Percentiles rank a stretch among this genome's conserved stretches.
Conservation (phyloP, 1,140 invertebrate genomes). For the Dendroctonus valens region DNA sequence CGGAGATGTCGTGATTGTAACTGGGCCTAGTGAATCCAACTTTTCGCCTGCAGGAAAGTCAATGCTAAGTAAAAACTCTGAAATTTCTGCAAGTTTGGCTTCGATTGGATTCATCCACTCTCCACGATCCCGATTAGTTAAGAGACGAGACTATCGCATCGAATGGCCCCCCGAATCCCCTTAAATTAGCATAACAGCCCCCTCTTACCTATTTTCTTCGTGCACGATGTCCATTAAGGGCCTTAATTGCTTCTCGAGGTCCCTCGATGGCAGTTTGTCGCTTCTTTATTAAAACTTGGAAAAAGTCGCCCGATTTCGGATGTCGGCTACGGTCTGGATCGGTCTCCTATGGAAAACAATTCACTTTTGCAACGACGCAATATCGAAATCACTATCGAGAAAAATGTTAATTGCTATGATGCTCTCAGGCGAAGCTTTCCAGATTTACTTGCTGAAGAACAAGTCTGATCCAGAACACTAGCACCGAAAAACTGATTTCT, state of each 20-base stretch:
- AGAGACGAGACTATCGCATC: constrained; percentile 26
- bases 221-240: constrained; percentile 43
- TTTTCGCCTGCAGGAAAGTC: not conserved
- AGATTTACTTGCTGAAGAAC: too few relatives aligned
- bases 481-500: too few relatives aligned
- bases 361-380: not conserved
- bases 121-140: constrained; percentile 24
- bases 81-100: too few relatives aligned
- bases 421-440: too few relatives aligned
- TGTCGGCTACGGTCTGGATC: constrained; percentile 11
- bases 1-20: constrained; percentile 4
- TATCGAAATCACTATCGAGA: not conserved
- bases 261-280: constrained; percentile 33
- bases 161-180: constrained; percentile 17
- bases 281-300: constrained; percentile 39
- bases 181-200: constrained; percentile 33
- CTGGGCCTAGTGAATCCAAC: constrained; percentile 17
- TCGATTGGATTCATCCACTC: not conserved
- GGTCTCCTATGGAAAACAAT: constrained; percentile 22
- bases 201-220: constrained; percentile 45
- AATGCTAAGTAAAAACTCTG: not conserved
- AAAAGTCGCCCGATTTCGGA: constrained; percentile 27
- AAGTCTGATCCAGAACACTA: too few relatives aligned
- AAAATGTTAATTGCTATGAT: too few relatives aligned
- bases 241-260: constrained; percentile 33